phyloP scores from a whole-genome alignment of 2,888 invertebrate genomes.

The Drosophila infuscata region DNA sequence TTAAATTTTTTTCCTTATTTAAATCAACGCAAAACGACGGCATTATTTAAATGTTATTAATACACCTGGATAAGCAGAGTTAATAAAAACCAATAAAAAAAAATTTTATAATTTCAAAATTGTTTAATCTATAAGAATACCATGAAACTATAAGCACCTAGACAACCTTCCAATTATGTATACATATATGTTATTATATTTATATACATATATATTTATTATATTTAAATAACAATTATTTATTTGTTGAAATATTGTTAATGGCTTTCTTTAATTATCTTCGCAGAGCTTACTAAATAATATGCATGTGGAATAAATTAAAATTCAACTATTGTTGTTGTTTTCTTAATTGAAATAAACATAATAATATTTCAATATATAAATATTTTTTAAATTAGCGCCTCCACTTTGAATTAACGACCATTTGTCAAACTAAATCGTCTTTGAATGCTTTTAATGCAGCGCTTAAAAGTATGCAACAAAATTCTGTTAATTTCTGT shows the following conservation, averaged over 20 bases:
- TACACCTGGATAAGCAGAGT: background rate
- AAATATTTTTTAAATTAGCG: constrained; percentile 29
- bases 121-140: background rate
- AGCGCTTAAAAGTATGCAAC: constrained; percentile 56
- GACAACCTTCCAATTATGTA: too few relatives aligned
- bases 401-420: constrained; percentile 4
- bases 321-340: background rate
- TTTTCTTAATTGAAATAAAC: background rate
- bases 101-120: background rate
- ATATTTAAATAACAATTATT: too few relatives aligned
- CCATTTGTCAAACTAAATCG: constrained; percentile 38
- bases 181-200: too few relatives aligned
- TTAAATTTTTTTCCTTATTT: background rate
- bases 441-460: constrained; percentile 11
- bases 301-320: background rate
- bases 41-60: background rate
- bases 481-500: constrained; percentile 1
- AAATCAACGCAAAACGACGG: background rate
- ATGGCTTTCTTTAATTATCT: background rate
- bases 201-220: too few relatives aligned
- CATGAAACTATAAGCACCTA: background rate
- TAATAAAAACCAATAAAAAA: background rate
- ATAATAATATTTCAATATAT: background rate
- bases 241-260: background rate
- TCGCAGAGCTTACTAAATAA: background rate